Evolutionary conservation across 2,888 invertebrate genomes (phyloP).

Genomic region (Cerceris ruficornis): DNA sequence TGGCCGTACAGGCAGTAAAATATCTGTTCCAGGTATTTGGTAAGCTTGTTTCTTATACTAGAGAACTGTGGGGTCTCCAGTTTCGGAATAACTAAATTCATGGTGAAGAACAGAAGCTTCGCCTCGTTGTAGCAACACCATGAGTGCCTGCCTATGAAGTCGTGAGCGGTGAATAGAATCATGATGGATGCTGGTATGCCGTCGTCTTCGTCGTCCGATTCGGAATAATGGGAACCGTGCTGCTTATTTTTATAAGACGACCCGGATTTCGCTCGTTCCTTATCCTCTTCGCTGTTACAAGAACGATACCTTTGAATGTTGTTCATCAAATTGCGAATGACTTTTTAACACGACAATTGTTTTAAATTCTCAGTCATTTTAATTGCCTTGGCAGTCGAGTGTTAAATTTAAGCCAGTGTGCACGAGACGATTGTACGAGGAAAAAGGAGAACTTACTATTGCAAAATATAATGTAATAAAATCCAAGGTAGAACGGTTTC

Average conservation of each 20-base stretch:
- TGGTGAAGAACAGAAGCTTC: constrained; percentile 89
- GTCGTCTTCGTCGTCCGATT: constrained; percentile 83
- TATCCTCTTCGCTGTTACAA: constrained; percentile 86
- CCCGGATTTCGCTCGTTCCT: constrained; percentile 83
- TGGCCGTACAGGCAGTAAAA: constrained; percentile 93
- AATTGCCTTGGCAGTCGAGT: too few species aligned
- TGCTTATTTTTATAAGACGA: constrained; percentile 64
- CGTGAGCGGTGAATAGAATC: constrained; percentile 92
- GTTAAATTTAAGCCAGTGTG: too few species aligned
- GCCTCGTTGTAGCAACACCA: constrained; percentile 92
- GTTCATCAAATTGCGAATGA: background rate
- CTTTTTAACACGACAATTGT: background rate
- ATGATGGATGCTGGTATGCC: constrained; percentile 89
- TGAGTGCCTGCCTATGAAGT: constrained; percentile 89
- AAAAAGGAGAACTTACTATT: constrained; percentile 82
- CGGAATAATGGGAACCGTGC: constrained; percentile 68
- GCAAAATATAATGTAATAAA: constrained; percentile 90
- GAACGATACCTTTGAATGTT: background rate
- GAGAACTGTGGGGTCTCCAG: constrained; percentile 86
- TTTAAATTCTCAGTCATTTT: too few species aligned
- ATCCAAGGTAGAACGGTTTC: constrained; percentile 92
- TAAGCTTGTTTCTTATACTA: constrained; percentile 86
- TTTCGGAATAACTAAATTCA: constrained; percentile 89
- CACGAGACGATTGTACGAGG: too few species aligned
- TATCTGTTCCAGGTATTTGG: constrained; percentile 92